phyloP scores from a whole-genome alignment of 2,797 vertebrate genomes.

The Meriones psammophilus region DNA sequence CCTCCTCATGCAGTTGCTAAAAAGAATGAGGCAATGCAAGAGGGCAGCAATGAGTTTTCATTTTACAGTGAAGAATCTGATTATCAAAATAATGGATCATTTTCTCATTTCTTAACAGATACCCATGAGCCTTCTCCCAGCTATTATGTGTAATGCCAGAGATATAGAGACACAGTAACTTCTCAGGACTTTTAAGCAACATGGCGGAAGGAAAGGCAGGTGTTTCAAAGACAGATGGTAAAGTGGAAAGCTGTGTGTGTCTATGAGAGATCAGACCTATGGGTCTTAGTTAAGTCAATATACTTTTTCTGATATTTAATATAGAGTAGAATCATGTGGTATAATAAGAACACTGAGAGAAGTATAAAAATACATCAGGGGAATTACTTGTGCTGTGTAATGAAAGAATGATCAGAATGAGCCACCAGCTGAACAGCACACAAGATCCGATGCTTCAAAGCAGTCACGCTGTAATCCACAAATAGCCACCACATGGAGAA shows the following conservation, averaged over 20 bases:
- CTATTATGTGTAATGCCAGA: not conserved
- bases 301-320: slow-evolving; percentile 50
- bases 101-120: slow-evolving; percentile 9
- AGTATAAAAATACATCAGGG: slow-evolving; percentile 58
- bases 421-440: slow-evolving; percentile 5
- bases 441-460: not conserved
- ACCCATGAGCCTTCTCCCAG: not conserved
- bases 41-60: slow-evolving; percentile 43
- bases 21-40: slow-evolving; percentile 54
- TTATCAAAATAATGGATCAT: not conserved
- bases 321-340: slow-evolving; percentile 6
- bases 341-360: slow-evolving; percentile 18
- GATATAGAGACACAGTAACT: not conserved
- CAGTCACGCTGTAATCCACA: not conserved
- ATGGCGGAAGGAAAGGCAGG: not conserved
- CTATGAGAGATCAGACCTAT: not conserved
- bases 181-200: slow-evolving; percentile 2
- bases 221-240: not conserved
- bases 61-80: not conserved
- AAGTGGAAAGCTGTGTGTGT: not conserved
- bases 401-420: slow-evolving; percentile 69
- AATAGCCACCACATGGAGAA: slow-evolving; percentile 50
- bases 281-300: not conserved
- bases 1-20: slow-evolving; percentile 93
- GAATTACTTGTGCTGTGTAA: slow-evolving; percentile 25